Evolutionary conservation across 2,113 vertebrate genomes (phyloP).

Genomic region (Antechinus stuartii): DNA sequence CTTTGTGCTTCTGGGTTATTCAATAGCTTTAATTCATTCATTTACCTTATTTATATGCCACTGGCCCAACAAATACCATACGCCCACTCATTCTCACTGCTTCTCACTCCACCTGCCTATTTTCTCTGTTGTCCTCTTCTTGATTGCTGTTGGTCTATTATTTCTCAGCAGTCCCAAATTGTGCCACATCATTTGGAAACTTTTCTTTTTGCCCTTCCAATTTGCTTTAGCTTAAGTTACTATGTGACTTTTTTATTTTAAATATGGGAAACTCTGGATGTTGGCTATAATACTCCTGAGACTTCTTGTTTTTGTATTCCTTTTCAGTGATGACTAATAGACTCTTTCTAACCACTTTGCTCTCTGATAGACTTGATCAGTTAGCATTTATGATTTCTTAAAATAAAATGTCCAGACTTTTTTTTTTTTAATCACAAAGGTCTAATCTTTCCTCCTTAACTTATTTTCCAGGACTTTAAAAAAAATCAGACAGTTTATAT

Average conservation of each 20-base stretch:
- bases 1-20: conserved; percentile 7
- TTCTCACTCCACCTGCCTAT: background rate
- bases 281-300: background rate
- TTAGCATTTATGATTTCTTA: background rate
- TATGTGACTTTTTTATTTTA: background rate
- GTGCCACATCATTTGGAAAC: background rate
- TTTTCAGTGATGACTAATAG: background rate
- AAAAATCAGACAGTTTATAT: background rate
- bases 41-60: background rate
- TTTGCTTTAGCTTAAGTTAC: background rate
- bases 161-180: background rate
- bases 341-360: background rate
- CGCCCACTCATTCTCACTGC: background rate
- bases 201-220: background rate
- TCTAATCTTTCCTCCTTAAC: background rate
- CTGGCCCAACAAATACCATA: background rate
- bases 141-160: background rate
- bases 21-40: background rate
- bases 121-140: background rate
- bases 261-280: background rate
- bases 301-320: background rate
- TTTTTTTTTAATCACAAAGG: background rate
- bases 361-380: background rate
- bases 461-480: background rate
- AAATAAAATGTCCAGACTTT: background rate